Evolutionary conservation across 2,113 vertebrate genomes (phyloP), one percentile per base, ranked within the genome.

Genomic region (Murina feae): DNA sequence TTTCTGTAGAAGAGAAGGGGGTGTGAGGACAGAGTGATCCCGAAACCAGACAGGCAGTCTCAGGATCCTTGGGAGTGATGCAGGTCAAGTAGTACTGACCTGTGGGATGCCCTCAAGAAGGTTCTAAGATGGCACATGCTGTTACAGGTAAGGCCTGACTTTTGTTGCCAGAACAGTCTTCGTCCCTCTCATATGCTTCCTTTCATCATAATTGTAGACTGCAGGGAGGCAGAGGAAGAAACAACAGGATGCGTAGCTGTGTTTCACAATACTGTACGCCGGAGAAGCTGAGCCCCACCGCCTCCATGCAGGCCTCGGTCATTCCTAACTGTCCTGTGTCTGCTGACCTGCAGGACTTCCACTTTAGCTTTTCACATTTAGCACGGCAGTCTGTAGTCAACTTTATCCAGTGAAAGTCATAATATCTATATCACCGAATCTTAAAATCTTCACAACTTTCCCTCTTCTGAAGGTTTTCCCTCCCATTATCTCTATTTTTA

Each of bases 201-300:
- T 93, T 96, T 97, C 89, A 91, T 95, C 44, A 16, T 97, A 91
- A 97, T 95, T 82, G 91, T 12, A 91, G 86, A 66, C 65, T 90
- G 5, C 44, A 51, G 79, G 25, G 18, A 76, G 83, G 91, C 83
- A 58, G 95, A 91, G 79, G 28, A 72, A 69, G 68, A 44, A 88
- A 93, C 89, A 91, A 81, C 71, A 71, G 91, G 79, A 74, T 55
- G 17, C 65, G 25, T 76, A 58, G 91, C 65, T 71, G 89, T 71
- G 35, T 97, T 89, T 89, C 60, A n/a, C 84, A 94, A 66, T 51
- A 32, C 51, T 2, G 1, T 5, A 58, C 28, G 2, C 6, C 3
- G n/a, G 13, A 17, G 75, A 49, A 91, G 76, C 51, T 20, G 6
- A 51, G 55, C 28, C 49, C 65, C 4, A n/a, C 51, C 71, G 13